A percentile compares a stretch with the other conserved stretches of the same genome.
Evolutionary conservation across 2,888 invertebrate genomes (phyloP).

Genomic region (Halocaridina rubra): DNA sequence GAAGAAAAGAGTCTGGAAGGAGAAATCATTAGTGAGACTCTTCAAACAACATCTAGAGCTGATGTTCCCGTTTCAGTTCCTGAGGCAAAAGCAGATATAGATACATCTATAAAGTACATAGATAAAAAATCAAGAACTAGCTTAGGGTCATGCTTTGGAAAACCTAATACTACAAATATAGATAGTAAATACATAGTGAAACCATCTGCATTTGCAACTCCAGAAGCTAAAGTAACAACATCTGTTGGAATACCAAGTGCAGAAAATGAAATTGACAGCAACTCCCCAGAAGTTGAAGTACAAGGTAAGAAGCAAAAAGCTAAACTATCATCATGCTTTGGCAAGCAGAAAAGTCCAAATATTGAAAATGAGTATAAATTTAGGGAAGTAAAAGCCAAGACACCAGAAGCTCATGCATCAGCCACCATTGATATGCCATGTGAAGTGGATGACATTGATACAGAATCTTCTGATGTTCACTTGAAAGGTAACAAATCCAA

Average conservation of each 20-base stretch:
- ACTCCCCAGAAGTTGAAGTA: conserved; percentile 20
- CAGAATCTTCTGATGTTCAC: conserved; percentile 7
- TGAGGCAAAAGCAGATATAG: background rate
- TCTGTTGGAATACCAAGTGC: background rate
- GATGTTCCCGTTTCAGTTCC: background rate
- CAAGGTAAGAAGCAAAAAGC: conserved; percentile 23
- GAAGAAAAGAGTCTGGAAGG: too few relatives aligned
- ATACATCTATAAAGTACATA: background rate
- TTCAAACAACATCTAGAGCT: background rate
- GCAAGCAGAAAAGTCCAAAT: conserved; percentile 10
- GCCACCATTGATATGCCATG: too few relatives aligned
- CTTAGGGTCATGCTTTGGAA: background rate
- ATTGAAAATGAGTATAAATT: conserved; percentile 2
- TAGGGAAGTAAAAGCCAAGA: background rate
- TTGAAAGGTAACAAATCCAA: too few relatives aligned
- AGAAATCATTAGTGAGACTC: conserved; percentile 22
- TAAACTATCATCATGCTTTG: conserved; percentile 26
- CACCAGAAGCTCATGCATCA: background rate
- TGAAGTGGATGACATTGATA: conserved; percentile 4
- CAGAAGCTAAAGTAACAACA: conserved; percentile 18
- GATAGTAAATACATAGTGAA: conserved; percentile 22
- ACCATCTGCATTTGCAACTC: background rate
- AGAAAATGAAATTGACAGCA: background rate
- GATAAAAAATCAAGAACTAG: background rate
- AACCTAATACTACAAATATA: background rate